Percentiles rank a stretch among this genome's conserved stretches.
Evolutionary conservation across 64 coral and sea anemone species (phyloP).

Genomic region (Pachyseris speciosa): DNA sequence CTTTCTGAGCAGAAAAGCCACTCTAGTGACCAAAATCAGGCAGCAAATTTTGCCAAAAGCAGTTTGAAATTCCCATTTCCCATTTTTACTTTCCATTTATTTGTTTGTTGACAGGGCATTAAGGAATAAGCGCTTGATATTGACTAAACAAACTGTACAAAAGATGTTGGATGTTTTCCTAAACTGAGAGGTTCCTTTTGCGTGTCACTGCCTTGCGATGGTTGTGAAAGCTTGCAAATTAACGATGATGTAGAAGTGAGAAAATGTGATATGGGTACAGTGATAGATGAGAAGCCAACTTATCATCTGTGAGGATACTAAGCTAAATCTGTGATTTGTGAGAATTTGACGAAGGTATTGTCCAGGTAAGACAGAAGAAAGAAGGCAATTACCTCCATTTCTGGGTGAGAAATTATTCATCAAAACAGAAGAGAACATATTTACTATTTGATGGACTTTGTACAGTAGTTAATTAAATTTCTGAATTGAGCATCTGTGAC

Average conservation of each 20-base stretch:
- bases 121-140: slow-evolving; percentile 58
- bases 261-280: slow-evolving; percentile 43
- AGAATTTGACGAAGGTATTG: slow-evolving; percentile 18
- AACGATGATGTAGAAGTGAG: slow-evolving; percentile 29
- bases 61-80: background rate
- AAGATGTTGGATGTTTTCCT: slow-evolving; percentile 52
- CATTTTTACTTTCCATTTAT: slow-evolving; percentile 29
- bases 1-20: too few species aligned
- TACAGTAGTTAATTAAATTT: background rate
- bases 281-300: slow-evolving; percentile 48
- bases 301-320: slow-evolving; percentile 29
- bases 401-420: background rate
- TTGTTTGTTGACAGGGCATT: slow-evolving; percentile 60
- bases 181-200: slow-evolving; percentile 39
- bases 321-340: slow-evolving; percentile 55
- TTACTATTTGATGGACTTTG: background rate
- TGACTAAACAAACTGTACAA: slow-evolving; percentile 47
- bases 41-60: background rate
- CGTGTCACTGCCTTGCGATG: slow-evolving; percentile 37
- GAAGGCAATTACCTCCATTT: slow-evolving; percentile 12
- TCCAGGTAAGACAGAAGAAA: slow-evolving; percentile 38
- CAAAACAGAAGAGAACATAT: background rate
- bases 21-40: background rate
- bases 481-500: background rate
- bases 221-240: slow-evolving; percentile 57